Conservation (phyloP, 2,888 invertebrate genomes). For the Drosophila paranaensis region DNA sequence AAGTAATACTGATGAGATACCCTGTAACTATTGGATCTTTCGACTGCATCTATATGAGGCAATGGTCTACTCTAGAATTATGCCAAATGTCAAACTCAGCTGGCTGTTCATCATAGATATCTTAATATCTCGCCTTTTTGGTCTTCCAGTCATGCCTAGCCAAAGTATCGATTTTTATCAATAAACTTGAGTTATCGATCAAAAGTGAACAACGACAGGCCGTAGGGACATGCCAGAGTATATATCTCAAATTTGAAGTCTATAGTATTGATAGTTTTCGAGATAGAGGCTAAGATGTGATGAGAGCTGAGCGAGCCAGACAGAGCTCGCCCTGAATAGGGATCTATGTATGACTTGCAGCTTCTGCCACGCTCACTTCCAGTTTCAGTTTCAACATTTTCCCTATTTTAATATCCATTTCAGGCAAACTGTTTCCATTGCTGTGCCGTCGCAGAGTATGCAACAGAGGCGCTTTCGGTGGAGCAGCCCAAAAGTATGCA, state of each 20-base stretch:
- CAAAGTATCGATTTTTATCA: neutral
- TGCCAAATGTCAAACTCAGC: neutral
- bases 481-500: slow-evolving; percentile 36
- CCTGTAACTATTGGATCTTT: neutral
- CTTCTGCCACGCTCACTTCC: neutral
- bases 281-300: neutral
- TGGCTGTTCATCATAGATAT: neutral
- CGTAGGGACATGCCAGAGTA: slow-evolving; percentile 17
- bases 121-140: neutral
- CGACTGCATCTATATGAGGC: too few relatives aligned
- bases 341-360: neutral
- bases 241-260: neutral
- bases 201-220: neutral
- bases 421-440: neutral
- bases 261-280: neutral
- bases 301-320: neutral
- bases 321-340: neutral
- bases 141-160: neutral
- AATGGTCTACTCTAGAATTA: neutral
- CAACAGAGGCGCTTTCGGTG: neutral
- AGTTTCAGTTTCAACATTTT: neutral
- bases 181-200: neutral
- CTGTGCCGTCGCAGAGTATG: neutral
- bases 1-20: neutral
- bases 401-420: neutral